Conservation (phyloP, 2,888 invertebrate genomes). For the Hyppa rectilinea region DNA sequence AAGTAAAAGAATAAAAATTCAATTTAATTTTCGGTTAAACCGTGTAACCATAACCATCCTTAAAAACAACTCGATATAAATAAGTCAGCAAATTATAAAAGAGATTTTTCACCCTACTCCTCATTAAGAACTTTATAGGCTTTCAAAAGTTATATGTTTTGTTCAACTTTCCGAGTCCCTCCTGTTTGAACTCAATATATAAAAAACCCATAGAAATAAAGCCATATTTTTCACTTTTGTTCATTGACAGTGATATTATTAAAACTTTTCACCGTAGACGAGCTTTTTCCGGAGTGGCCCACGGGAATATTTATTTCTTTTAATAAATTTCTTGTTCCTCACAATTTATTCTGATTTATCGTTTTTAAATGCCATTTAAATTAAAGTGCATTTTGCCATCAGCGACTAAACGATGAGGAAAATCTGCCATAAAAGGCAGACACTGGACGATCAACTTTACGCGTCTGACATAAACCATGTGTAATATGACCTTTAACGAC, state of each 20-base stretch:
- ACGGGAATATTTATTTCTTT: background rate
- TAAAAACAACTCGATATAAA: background rate
- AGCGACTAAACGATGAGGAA: background rate
- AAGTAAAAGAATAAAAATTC: too few relatives aligned
- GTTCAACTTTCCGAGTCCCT: background rate
- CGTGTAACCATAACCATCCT: too few relatives aligned
- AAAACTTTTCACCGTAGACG: background rate
- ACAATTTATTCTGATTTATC: background rate
- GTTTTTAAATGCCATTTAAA: background rate
- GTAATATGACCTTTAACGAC: conserved; percentile 19
- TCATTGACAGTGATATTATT: background rate
- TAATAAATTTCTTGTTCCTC: background rate
- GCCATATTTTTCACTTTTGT: background rate
- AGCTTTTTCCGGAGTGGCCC: background rate
- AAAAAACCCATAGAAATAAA: too few relatives aligned
- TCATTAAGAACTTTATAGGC: background rate
- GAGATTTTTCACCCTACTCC: background rate
- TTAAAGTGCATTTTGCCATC: background rate
- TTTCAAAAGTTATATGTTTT: conserved; percentile 25
- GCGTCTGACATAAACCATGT: conserved; percentile 45
- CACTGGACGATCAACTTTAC: conserved; percentile 21
- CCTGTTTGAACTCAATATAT: background rate
- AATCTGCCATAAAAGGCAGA: conserved; percentile 25
- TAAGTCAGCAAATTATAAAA: background rate
- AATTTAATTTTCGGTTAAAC: too few relatives aligned